Base-by-base conservation (phyloP, 2,888 invertebrate genomes). In the Chrysodeixis includens region DNA sequence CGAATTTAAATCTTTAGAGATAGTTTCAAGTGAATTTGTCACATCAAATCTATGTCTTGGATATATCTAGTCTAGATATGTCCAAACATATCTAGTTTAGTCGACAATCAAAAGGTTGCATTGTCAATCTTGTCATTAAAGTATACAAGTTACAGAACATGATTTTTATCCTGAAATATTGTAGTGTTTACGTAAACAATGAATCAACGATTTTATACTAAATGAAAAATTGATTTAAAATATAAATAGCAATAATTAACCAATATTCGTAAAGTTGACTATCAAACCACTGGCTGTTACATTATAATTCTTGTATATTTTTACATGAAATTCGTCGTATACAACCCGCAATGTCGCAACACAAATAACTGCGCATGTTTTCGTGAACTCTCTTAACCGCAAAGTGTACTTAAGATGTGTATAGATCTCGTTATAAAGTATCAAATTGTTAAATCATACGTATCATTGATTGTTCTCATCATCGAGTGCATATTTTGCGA, bases 361-460 rank as follows among this genome's bases (percentile, higher is more conserved):
- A 52, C 46, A 64, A 66, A 35, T 65, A 77, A 70, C 58, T 65
- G 62, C 65, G 49, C 59, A 69, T 74, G 69, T 67, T 78, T 81
- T 77, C 49, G 66, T 69, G 71, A 71, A 74, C 69, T 71, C 56
- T 54, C 58, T 64, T 58, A 67, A 71, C 74, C 79, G 69, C 79
- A 73, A 74, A 81, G 74, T 72, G 66, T 74, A 74, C 61, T 63
- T 61, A 62, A 44, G 46, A 58, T 63, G 32, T 49, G 49, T 32
- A 62, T 73, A 44, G 49, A 56, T 54, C 55, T 56, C 66, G 68
- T 66, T 66, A 78, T 65, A 58, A 55, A 64, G 69, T 74, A 74
- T 62, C 57, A 52, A 66, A 64, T 26, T 76, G 70, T 74, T 69
- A 62, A 61, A 52, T 67, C 62, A 73, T 66, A 64, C 64, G 46